These are phyloP conservation scores for Gracilinanus agilis DNA, from an alignment of 2,113 vertebrate genomes.

Conservation along the genomic window DNA sequence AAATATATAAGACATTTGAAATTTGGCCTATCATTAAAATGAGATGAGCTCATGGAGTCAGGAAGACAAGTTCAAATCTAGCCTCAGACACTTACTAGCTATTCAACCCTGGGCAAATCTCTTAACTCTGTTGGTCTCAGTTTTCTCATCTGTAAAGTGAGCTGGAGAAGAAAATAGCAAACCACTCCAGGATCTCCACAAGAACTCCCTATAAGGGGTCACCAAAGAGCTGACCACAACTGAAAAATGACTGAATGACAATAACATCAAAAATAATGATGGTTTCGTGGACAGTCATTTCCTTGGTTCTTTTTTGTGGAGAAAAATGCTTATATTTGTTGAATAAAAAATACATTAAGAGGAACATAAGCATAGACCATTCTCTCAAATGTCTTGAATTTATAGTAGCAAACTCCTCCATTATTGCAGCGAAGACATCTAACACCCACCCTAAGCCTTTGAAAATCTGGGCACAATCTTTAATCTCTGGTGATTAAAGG, in stretches of 20 bases:
- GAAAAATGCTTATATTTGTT: background rate
- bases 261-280: background rate
- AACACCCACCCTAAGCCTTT: background rate
- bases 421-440: background rate
- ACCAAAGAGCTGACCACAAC: background rate
- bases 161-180: background rate
- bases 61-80: background rate
- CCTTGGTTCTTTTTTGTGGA: background rate
- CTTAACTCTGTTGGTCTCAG: background rate
- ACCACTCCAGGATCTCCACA: background rate
- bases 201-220: background rate
- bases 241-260: background rate
- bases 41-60: background rate
- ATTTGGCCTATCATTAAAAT: background rate
- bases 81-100: background rate
- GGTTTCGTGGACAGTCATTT: background rate
- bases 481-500: background rate
- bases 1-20: background rate
- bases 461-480: background rate
- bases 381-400: background rate
- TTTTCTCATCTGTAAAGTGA: background rate
- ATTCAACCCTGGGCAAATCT: background rate
- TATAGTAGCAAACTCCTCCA: background rate
- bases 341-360: background rate
- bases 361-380: background rate